Evolutionary conservation across 2,113 vertebrate species (phyloP), one percentile per base, ranked within the genome.

Genomic region (Centropus unirufus): DNA sequence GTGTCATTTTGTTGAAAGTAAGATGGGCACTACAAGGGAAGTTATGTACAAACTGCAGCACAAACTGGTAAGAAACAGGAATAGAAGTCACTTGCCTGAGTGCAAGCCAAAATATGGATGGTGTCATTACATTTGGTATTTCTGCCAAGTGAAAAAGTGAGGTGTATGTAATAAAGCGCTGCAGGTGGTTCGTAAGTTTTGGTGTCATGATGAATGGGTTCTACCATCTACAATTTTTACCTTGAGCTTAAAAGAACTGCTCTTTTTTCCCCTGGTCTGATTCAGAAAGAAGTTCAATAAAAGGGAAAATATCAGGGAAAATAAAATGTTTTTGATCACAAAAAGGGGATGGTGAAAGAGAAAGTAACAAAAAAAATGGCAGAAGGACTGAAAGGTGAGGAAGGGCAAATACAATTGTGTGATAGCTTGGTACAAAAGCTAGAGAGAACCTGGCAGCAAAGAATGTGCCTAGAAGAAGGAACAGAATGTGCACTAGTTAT

Each of bases 371-470:
- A 21, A 22, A 49, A 12, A 66, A 32, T 49, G 62, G 67, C 42
- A 90, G 62, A 66, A 95, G 42, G 77, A 75, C 24, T 40, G 23
- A 73, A 73, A 87, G 73, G 23, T 54, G 29, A 72, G 23, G 80
- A 84, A 92, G 24, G 15, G 9, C 14, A 85, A 91, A 81, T 83
- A 40, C 93, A 9, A 47, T 91, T 68, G 3, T 55, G 52, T 51
- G 44, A 94, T 66, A 96, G n/a, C 47, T 52, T 95, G 49, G 44
- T 78, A 74, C 27, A 89, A 80, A 92, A 82, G 51, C 76, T 88
- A 51, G 63, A 95, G 66, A 70, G 55, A 81, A 79, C 27, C 14
- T 81, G 63, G 66, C 63, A 93, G 69, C 46, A 81, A 82, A 81
- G 64, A 94, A 40, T 7, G 14, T 42, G 57, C 8, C 6, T 34